A percentile compares a stretch with the other conserved stretches of the same genome.
These are phyloP conservation scores for Amphipyra tragopoginis DNA, from an alignment of 2,888 invertebrate genomes.

Conservation along the genomic window DNA sequence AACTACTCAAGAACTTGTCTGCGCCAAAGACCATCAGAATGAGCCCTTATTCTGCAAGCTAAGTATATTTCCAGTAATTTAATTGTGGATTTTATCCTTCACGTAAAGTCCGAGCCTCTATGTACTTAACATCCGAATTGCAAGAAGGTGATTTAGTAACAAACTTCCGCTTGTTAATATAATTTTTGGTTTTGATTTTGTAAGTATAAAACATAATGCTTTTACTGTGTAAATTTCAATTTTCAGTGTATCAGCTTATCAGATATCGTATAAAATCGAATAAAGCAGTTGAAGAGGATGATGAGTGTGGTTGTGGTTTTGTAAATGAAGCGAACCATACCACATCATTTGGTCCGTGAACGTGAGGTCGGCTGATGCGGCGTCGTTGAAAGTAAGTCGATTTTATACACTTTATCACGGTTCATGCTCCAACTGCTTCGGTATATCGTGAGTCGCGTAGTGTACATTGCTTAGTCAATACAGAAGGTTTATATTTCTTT, in stretches of 20 bases:
- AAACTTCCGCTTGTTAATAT: too few relatives aligned
- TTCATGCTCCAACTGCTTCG: conserved; percentile 55
- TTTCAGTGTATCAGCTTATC: conserved; percentile 14
- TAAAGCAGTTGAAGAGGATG: conserved; percentile 44
- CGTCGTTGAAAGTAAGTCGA: conserved; percentile 72
- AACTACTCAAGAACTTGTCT: too few relatives aligned
- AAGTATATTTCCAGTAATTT: too few relatives aligned
- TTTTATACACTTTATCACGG: conserved; percentile 62
- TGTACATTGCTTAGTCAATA: conserved; percentile 57
- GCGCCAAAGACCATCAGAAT: too few relatives aligned
- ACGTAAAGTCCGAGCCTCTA: too few relatives aligned
- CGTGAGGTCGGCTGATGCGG: conserved; percentile 71
- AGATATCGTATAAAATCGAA: conserved; percentile 22
- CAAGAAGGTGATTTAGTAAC: too few relatives aligned
- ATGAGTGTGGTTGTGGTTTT: conserved; percentile 69
- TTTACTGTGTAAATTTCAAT: conserved; percentile 1
- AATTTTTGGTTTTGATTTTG: too few relatives aligned
- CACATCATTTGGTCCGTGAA: conserved; percentile 71
- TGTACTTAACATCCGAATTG: too few relatives aligned
- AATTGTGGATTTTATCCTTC: too few relatives aligned
- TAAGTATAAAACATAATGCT: too few relatives aligned
- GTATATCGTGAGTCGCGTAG: conserved; percentile 27
- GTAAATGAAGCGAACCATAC: conserved; percentile 70
- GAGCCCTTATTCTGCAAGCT: too few relatives aligned
- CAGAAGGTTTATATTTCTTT: conserved; percentile 12